Percentiles rank a stretch among this genome's conserved stretches.
Conservation (phyloP, 92 coral and sea anemone species). For the Epizoanthus stellaris region DNA sequence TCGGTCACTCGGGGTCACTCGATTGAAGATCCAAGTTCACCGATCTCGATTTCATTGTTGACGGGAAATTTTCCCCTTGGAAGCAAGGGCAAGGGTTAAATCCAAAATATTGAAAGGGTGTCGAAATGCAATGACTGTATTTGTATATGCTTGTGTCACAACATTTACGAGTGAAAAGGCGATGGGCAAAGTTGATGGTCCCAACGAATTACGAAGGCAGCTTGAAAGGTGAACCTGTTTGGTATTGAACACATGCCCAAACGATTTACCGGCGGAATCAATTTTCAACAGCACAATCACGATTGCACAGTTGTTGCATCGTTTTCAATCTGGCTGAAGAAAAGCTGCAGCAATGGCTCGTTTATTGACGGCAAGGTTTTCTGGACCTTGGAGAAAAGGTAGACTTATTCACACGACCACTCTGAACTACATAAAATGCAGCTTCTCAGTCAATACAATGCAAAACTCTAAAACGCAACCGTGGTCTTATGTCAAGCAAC, state of each 20-base stretch:
- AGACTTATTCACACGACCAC: conserved; percentile 53
- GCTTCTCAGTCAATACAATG: conserved; percentile 67
- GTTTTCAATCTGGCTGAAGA: not conserved
- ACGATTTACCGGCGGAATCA: not conserved
- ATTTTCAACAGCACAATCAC: not conserved
- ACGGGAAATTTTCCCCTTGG: no score
- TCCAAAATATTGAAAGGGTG: not conserved
- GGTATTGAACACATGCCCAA: not conserved
- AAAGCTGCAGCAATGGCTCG: conserved; percentile 43
- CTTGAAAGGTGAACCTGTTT: not conserved
- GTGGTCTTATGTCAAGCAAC: conserved; percentile 93
- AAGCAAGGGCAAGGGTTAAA: no score
- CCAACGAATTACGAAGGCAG: not conserved
- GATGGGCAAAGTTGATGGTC: conserved; percentile 8
- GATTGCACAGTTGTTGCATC: not conserved
- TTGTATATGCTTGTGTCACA: not conserved
- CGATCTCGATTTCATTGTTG: not conserved
- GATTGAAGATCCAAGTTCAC: conserved; percentile 11
- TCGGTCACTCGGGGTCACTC: no score
- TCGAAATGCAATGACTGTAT: not conserved
- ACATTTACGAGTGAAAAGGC: not conserved
- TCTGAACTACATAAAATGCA: conserved; percentile 54
- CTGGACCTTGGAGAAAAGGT: conserved; percentile 32
- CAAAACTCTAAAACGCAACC: conserved; percentile 87
- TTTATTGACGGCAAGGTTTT: conserved; percentile 20